Base-by-base conservation (phyloP, 2,888 invertebrate genomes). In the Tribolium freemani region DNA sequence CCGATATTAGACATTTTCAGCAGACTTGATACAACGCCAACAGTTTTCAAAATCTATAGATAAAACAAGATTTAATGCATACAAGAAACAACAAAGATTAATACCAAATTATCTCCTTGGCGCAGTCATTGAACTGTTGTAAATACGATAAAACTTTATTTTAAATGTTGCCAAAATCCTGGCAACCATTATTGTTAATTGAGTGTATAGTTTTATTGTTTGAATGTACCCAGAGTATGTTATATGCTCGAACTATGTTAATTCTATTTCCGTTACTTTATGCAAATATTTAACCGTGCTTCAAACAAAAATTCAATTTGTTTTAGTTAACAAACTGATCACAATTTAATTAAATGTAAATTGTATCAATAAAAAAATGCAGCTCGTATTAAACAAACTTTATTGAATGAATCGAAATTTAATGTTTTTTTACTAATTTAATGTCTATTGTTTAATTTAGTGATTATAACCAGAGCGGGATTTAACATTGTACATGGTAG, bases 1-100 rank as follows among this genome's bases (percentile, higher is more conserved):
- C 20, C 10, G 61, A 73, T 75, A 72, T 66, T 72, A 72, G 73
- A 74, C 68, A 72, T 75, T 74, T 16, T 51, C 54, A 54, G 26
- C 54, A n/a, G 30, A 54, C n/a, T 54, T 38, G 38, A 38, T 38
- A 38, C 38, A 38, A n/a, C n/a, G 38, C 38, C 38, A 38, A 38
- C 5, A 9, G 8, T n/a, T n/a, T 38, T 38, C 38, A 38, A 38
- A 26, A 38, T 38, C 6, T 38, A 38, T 38, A 38, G 38, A 38
- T 38, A 38, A 38, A 38, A 38, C 38, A 38, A 38, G 38, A 38
- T 38, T 38, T 38, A 38, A 38, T 38, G 8, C 8, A 9, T 38
- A n/a, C 38, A 38, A 9, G n/a, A 38, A 38, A 38, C 38, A 6
- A 38, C 38, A 38, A 38, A n/a, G 38, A 38, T 38, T 38, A 38